phyloP scores from a whole-genome alignment of 2,113 vertebrate species.

The Rhynchomys soricoides region DNA sequence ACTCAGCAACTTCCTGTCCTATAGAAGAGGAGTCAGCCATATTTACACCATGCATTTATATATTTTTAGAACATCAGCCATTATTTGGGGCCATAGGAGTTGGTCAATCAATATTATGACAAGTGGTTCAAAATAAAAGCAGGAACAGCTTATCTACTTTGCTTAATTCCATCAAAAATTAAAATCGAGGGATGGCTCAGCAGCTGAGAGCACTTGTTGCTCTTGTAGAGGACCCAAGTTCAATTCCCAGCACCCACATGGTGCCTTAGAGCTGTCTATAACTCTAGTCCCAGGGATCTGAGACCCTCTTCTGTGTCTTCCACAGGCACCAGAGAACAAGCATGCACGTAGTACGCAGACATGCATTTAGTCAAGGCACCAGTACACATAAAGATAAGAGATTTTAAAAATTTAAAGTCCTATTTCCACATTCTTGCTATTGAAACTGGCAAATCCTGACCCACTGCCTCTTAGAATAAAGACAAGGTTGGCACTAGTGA shows the following conservation, averaged over 20 bases:
- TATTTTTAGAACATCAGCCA: not conserved
- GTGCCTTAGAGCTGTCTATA: not conserved
- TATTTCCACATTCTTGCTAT: not conserved
- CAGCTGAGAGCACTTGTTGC: not conserved
- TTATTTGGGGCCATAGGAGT: not conserved
- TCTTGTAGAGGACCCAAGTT: not conserved
- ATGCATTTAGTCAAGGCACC: not conserved
- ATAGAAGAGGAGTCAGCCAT: not conserved
- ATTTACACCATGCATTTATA: not conserved
- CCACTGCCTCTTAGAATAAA: not conserved
- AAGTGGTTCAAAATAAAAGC: not conserved
- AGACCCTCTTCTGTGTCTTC: not conserved
- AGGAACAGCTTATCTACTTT: not conserved
- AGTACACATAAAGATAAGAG: not conserved
- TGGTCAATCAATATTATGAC: not conserved
- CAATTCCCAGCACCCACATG: not conserved
- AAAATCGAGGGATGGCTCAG: not conserved
- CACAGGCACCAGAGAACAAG: not conserved
- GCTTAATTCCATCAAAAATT: not conserved
- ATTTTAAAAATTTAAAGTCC: not conserved
- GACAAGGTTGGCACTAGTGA: not conserved
- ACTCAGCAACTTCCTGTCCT: not conserved
- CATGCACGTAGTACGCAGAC: not conserved
- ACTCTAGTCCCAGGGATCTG: not conserved
- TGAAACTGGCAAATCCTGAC: not conserved